phyloP scores from a whole-genome alignment of 2,888 invertebrate genomes.

The Eutolmus rufibarbis region DNA sequence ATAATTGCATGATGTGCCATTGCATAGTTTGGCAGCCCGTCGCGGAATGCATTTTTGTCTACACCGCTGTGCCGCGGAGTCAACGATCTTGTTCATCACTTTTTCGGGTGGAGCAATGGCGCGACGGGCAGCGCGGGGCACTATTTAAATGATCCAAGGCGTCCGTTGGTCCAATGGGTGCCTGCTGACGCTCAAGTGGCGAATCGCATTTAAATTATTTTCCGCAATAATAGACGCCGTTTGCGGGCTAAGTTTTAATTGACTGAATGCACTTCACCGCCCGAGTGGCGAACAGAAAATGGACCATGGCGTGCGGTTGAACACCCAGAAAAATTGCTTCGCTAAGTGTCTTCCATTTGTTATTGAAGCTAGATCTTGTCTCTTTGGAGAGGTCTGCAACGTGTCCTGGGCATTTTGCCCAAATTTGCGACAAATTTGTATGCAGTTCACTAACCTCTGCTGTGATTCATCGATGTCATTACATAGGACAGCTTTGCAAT shows the following conservation, averaged over 20 bases:
- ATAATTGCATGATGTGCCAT: conserved; percentile 42
- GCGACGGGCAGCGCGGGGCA: background rate
- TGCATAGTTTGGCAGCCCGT: conserved; percentile 35
- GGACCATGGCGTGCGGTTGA: background rate
- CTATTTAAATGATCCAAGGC: background rate
- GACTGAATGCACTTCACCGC: background rate
- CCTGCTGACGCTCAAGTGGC: background rate
- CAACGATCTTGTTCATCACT: conserved; percentile 6
- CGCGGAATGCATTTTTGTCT: conserved; percentile 35
- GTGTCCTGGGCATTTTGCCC: background rate
- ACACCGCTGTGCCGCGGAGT: background rate
- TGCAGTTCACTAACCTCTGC: background rate
- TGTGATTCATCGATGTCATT: background rate
- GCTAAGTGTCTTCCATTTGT: background rate
- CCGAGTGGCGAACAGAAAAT: background rate
- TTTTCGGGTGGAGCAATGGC: background rate
- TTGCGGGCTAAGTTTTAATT: background rate
- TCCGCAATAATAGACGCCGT: background rate
- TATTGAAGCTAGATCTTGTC: background rate
- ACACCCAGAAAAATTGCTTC: background rate
- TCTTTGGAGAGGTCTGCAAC: background rate
- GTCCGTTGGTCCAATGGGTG: background rate
- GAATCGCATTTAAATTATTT: background rate
- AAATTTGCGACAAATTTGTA: background rate
- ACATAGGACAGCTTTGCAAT: background rate